Evolutionary conservation across 2,797 vertebrate species (phyloP).

Genomic region (Clarias fuscus): DNA sequence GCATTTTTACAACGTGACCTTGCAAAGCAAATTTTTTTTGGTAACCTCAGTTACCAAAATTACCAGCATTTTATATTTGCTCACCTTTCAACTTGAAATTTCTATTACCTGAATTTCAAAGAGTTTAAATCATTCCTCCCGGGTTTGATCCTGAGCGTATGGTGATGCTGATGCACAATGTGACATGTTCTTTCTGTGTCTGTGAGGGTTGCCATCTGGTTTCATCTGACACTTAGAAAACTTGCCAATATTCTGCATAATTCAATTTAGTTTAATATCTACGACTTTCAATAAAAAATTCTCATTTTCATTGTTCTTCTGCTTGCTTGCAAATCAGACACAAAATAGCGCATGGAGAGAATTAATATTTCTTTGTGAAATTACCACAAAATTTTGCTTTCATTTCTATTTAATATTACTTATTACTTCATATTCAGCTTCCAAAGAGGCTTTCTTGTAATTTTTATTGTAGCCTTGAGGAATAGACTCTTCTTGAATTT

Average conservation of each 20-base stretch:
- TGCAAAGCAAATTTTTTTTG: not conserved
- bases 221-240: not conserved
- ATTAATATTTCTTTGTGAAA: not conserved
- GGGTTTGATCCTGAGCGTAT: not conserved
- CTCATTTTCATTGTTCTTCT: not conserved
- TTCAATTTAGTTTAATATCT: not conserved
- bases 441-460: no score
- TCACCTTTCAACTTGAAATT: not conserved
- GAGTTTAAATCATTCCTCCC: not conserved
- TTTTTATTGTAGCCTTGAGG: no score
- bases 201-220: not conserved
- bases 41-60: not conserved
- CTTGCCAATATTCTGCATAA: not conserved
- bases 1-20: not conserved
- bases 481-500: no score
- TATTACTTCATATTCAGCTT: no score
- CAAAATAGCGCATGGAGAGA: not conserved
- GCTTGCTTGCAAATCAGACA: not conserved
- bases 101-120: not conserved
- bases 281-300: not conserved
- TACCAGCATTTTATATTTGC: not conserved
- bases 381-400: not conserved
- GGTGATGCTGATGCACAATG: not conserved
- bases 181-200: not conserved
- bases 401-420: not conserved